These are phyloP conservation scores for Apostichopus leukothele DNA, from an alignment of 53 echinoderm and acorn worm species.

Conservation along the genomic window DNA sequence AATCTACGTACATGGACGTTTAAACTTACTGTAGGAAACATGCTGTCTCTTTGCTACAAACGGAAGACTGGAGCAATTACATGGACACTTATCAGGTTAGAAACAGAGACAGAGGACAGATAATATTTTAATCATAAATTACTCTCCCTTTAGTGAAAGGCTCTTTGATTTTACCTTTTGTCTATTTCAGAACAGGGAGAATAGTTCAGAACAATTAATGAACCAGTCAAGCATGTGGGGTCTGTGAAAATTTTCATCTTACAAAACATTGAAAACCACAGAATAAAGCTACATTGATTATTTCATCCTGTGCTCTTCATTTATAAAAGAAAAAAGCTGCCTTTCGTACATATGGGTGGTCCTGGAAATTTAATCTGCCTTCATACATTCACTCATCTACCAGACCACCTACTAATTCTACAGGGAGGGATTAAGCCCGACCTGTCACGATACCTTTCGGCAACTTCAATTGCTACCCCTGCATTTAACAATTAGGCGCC, in stretches of 20 bases:
- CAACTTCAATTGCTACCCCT: constrained; percentile 24
- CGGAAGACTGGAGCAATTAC: no score
- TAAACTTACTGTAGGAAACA: no score
- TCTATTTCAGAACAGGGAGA: no score
- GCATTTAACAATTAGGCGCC: neutral
- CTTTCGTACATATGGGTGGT: constrained; percentile 12
- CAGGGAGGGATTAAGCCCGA: neutral
- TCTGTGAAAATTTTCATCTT: neutral
- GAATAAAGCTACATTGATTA: neutral
- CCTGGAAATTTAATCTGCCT: constrained; percentile 5
- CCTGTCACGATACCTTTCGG: constrained; percentile 27
- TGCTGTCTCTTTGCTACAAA: no score
- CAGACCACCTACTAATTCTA: constrained; percentile 21
- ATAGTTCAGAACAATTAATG: no score
- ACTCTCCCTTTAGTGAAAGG: no score
- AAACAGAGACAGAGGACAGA: no score
- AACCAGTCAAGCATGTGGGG: neutral
- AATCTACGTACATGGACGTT: no score
- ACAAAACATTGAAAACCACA: neutral
- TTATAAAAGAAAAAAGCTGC: neutral
- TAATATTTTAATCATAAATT: no score
- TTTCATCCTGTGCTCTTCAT: neutral
- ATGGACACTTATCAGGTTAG: no score
- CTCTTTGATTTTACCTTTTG: no score
- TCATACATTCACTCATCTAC: neutral